Percentiles rank a stretch among this genome's conserved stretches.
Evolutionary conservation across 2,888 invertebrate species (phyloP).

Genomic region (Drosophila cracens): DNA sequence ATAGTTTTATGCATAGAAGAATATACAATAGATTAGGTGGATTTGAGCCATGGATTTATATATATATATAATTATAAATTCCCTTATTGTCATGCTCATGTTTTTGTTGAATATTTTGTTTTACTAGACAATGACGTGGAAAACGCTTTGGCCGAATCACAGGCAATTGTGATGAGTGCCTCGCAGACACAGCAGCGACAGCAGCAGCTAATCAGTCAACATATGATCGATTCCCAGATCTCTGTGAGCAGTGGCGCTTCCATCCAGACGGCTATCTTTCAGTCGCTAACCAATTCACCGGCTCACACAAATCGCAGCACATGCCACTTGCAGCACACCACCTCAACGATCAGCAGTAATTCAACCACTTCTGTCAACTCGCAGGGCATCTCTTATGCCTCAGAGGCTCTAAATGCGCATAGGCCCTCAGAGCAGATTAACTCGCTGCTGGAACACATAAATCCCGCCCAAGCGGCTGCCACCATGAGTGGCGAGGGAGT

Average conservation of each 20-base stretch:
- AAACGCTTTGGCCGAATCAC: constrained; percentile 77
- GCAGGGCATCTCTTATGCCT: constrained; percentile 69
- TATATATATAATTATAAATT: too few species aligned
- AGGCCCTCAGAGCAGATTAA: constrained; percentile 78
- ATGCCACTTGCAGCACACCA: constrained; percentile 64
- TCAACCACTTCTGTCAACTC: constrained; percentile 65
- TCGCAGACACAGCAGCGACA: constrained; percentile 77
- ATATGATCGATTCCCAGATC: constrained; percentile 84
- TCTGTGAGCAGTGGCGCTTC: constrained; percentile 84
- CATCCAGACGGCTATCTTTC: constrained; percentile 83
- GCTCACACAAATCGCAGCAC: constrained; percentile 57
- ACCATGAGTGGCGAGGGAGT: constrained; percentile 82
- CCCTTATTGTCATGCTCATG: neutral
- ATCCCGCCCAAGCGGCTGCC: constrained; percentile 77
- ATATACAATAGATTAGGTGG: too few species aligned
- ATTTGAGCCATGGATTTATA: too few species aligned
- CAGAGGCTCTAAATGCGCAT: constrained; percentile 64
- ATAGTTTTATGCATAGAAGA: too few species aligned
- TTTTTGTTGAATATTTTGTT: constrained; percentile 9
- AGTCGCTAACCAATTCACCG: constrained; percentile 77
- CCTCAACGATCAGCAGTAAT: constrained; percentile 68
- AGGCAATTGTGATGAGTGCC: constrained; percentile 79
- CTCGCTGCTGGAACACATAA: constrained; percentile 82
- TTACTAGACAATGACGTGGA: constrained; percentile 82
- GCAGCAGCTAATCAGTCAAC: constrained; percentile 74